These are phyloP conservation scores for Drosophila seguyi DNA, from an alignment of 1,140 invertebrate species.

Conservation along the genomic window DNA sequence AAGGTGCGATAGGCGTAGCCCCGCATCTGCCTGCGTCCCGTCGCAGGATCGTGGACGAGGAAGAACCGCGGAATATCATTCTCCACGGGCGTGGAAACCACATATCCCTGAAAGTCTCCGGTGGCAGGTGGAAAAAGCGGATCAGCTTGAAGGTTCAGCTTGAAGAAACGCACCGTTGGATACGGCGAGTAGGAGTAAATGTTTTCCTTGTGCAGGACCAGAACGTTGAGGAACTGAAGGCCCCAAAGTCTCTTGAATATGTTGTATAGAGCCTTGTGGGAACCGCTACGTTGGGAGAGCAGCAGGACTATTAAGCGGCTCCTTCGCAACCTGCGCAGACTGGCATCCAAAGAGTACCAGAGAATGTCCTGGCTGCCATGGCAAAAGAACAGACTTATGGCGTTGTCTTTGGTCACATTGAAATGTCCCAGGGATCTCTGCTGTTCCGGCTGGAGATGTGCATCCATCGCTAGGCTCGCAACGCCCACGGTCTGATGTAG, in stretches of 20 bases:
- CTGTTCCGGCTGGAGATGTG: neutral
- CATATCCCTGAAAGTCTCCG: constrained; percentile 54
- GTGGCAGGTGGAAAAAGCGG: constrained; percentile 38
- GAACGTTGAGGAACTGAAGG: constrained; percentile 55
- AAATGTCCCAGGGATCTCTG: constrained; percentile 10
- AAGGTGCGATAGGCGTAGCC: constrained; percentile 72
- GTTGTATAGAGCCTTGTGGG: constrained; percentile 9
- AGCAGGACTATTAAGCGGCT: constrained; percentile 51
- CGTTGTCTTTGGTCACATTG: constrained; percentile 51
- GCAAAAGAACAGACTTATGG: constrained; percentile 58
- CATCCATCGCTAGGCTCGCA: constrained; percentile 32
- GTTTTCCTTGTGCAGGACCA: constrained; percentile 48
- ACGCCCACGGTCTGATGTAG: constrained; percentile 44
- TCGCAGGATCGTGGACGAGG: constrained; percentile 29
- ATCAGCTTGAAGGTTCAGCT: neutral
- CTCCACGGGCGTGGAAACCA: constrained; percentile 68
- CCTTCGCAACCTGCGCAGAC: constrained; percentile 44
- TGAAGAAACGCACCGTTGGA: constrained; percentile 43
- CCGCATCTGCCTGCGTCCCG: constrained; percentile 29
- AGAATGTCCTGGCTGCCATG: constrained; percentile 44
- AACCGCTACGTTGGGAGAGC: neutral
- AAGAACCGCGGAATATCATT: constrained; percentile 77
- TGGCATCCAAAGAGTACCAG: constrained; percentile 52
- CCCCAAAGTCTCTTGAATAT: constrained; percentile 60
- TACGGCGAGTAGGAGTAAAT: constrained; percentile 66